Conservation (phyloP, 2,113 vertebrate species). For the Thinocorus orbignyianus region DNA sequence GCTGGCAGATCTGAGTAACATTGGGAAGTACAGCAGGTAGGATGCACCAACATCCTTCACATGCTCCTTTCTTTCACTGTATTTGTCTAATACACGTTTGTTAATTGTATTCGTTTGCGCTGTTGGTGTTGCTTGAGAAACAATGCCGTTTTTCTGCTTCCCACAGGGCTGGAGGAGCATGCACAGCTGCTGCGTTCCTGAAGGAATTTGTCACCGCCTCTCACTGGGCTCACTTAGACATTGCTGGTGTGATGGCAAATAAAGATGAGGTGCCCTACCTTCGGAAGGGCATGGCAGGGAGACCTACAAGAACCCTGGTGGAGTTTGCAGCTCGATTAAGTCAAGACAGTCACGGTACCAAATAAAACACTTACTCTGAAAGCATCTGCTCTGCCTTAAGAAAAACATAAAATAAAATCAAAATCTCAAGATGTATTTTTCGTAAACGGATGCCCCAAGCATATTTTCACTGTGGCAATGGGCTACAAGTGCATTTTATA, state of each 20-base stretch:
- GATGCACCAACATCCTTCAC: not conserved
- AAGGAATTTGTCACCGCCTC: conserved; percentile 88
- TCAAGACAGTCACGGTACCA: conserved; percentile 40
- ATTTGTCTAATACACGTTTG: not conserved
- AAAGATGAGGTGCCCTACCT: conserved; percentile 94
- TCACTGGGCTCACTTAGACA: conserved; percentile 96
- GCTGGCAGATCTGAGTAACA: conserved; percentile 95
- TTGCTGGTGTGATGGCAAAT: conserved; percentile 95
- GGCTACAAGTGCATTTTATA: not conserved
- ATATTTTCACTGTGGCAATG: not conserved
- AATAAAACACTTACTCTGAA: not conserved
- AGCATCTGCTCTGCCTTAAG: not conserved
- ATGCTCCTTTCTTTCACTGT: not conserved
- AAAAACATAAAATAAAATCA: not conserved
- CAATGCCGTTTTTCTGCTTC: not conserved
- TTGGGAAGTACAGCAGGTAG: conserved; percentile 93
- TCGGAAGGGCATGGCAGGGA: conserved; percentile 93
- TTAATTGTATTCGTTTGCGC: not conserved
- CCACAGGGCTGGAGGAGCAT: conserved; percentile 89
- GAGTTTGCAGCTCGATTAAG: conserved; percentile 85
- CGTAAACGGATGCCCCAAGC: not conserved
- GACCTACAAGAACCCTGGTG: conserved; percentile 90
- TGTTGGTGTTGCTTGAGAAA: not conserved
- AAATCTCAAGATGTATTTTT: not conserved
- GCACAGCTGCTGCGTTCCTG: conserved; percentile 95